Base-by-base conservation (phyloP, 2,113 vertebrate genomes). In the Paracyprichromis sp. region DNA sequence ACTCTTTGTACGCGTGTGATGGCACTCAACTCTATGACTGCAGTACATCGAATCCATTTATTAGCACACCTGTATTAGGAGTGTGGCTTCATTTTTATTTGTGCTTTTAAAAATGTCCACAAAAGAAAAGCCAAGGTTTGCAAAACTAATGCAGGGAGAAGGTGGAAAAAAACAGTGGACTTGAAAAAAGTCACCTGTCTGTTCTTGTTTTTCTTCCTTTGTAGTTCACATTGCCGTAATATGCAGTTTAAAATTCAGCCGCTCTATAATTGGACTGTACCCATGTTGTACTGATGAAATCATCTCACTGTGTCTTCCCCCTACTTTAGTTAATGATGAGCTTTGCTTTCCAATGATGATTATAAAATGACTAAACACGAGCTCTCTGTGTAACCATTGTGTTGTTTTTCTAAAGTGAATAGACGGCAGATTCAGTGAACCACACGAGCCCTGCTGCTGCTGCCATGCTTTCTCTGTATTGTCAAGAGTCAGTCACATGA, bases 401-500 rank as follows among this genome's bases (percentile, higher is more conserved):
- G 21, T 61, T 89, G 47, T 69, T 26, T 50, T 52, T 50, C 36
- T 54, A 38, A 82, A 80, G 19, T n/a, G 21, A 86, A 86, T 61
- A 87, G 50, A 85, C 82, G n/a, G 24, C 78, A 16, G 63, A 88
- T 89, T 83, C n/a, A 82, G 1, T 85, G 81, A 50, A 69, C 57
- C 45, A 11, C 73, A 79, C 29, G 45, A 34, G 52, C 53, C 82
- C 31, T 79, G 76, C 61, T 80, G 85, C 56, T 76, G 71, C 78
- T 7, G 61, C 83, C 84, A 69, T 71, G 71, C 61, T 87, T n/a
- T 43, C 63, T 80, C 78, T 63, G 26, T 86, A 80, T 80, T 93
- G 89, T 87, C 63, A 89, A 90, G 90, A 91, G 86, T 80, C 61
- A 83, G 86, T 94, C 94, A 92, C 59, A 89, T 93, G 93, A 95